Conservation (phyloP, 1,140 invertebrate species). For the Drosophila grimshawi region DNA sequence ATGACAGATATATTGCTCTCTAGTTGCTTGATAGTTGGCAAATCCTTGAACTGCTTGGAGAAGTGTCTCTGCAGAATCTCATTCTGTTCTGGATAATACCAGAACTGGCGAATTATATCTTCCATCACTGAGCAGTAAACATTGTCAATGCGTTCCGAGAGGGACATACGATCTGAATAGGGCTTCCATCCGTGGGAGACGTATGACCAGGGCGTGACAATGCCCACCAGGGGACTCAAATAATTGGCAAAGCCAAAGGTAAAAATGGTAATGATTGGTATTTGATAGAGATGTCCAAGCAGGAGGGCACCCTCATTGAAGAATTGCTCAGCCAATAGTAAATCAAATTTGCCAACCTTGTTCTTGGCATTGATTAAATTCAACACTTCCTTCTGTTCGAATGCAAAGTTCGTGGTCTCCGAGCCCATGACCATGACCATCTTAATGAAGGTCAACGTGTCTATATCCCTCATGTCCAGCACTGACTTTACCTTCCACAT, state of each 20-base stretch:
- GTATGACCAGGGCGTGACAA: conserved; percentile 76
- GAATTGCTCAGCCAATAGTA: conserved; percentile 83
- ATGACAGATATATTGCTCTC: conserved; percentile 85
- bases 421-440: conserved; percentile 43
- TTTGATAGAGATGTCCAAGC: conserved; percentile 82
- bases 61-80: conserved; percentile 72
- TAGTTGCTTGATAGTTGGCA: conserved; percentile 84
- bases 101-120: conserved; percentile 50
- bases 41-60: conserved; percentile 33
- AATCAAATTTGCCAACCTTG: conserved; percentile 81
- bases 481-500: conserved; percentile 15
- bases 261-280: conserved; percentile 72
- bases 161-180: conserved; percentile 72
- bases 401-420: conserved; percentile 67
- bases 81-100: conserved; percentile 70
- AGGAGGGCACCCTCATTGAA: conserved; percentile 83
- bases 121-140: conserved; percentile 42
- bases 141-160: conserved; percentile 80
- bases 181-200: conserved; percentile 68
- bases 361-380: conserved; percentile 74
- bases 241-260: conserved; percentile 78
- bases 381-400: conserved; percentile 79
- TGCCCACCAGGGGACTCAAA: conserved; percentile 72
- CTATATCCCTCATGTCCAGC: conserved; percentile 58
- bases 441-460: conserved; percentile 5